Conservation (phyloP, 2,888 invertebrate genomes). For the Acleris emargana region DNA sequence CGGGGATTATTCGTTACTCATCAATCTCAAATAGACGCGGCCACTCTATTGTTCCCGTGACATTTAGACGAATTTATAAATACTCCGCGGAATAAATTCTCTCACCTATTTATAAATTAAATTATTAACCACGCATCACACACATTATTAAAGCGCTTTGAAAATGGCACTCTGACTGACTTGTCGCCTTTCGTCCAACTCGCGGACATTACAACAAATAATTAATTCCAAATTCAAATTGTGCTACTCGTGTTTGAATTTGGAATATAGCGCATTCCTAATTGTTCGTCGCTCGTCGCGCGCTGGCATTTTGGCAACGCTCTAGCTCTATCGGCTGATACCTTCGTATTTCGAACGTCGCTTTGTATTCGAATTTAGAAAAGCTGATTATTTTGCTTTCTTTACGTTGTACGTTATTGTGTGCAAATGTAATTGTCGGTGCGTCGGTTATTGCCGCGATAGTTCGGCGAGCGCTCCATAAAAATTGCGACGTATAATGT, state of each 20-base stretch:
- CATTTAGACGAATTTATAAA: slow-evolving; percentile 80
- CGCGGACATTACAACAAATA: slow-evolving; percentile 48
- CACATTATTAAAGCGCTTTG: slow-evolving; percentile 56
- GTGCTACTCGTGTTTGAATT: slow-evolving; percentile 64
- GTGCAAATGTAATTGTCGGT: slow-evolving; percentile 78
- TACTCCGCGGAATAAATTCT: slow-evolving; percentile 68
- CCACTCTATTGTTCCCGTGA: slow-evolving; percentile 79
- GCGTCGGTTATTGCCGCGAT: slow-evolving; percentile 63
- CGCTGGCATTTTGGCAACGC: slow-evolving; percentile 75
- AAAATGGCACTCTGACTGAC: slow-evolving; percentile 50
- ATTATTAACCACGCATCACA: slow-evolving; percentile 54
- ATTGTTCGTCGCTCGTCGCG: slow-evolving; percentile 67
- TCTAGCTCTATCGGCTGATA: slow-evolving; percentile 71
- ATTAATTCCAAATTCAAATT: slow-evolving; percentile 67
- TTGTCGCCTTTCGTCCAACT: slow-evolving; percentile 38
- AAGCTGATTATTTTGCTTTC: slow-evolving; percentile 73
- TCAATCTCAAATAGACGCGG: slow-evolving; percentile 79
- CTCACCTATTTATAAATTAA: slow-evolving; percentile 63
- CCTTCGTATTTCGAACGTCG: slow-evolving; percentile 73
- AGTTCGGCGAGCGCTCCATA: slow-evolving; percentile 43
- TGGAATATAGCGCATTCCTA: slow-evolving; percentile 76
- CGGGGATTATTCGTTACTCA: slow-evolving; percentile 76
- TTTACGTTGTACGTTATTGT: slow-evolving; percentile 72
- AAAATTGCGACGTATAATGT: slow-evolving; percentile 46
- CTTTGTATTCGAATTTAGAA: slow-evolving; percentile 81